phyloP scores from a whole-genome alignment of 2,888 invertebrate species.

The Apomyelois bistriatella region DNA sequence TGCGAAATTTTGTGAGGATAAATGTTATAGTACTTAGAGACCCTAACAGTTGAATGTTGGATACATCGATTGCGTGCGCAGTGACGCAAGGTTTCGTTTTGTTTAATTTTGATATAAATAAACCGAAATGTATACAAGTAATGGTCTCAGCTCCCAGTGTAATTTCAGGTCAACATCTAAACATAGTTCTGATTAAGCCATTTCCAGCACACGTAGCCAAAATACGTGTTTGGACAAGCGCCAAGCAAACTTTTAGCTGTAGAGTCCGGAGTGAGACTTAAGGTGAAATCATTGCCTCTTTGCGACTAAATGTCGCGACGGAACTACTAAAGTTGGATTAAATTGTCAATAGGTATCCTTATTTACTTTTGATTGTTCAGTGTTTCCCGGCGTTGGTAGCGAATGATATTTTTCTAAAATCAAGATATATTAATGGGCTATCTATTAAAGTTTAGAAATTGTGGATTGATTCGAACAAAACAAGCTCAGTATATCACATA shows the following conservation, averaged over 20 bases:
- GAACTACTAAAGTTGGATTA: slow-evolving; percentile 1
- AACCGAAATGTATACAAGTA: neutral
- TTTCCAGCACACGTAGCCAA: slow-evolving; percentile 6
- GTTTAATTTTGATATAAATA: too few relatives aligned
- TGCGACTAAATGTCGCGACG: slow-evolving; percentile 5
- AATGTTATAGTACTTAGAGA: too few relatives aligned
- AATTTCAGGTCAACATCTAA: neutral
- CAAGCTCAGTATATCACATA: too few relatives aligned
- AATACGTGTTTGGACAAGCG: slow-evolving; percentile 8
- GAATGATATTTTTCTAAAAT: too few relatives aligned
- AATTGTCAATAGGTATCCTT: neutral
- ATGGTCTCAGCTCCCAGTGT: neutral
- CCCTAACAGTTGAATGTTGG: too few relatives aligned
- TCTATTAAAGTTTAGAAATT: too few relatives aligned
- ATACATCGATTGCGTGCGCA: too few relatives aligned
- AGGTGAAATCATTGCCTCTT: slow-evolving; percentile 10
- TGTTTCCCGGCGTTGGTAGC: neutral
- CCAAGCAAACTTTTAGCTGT: slow-evolving; percentile 9
- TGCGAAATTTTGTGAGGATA: too few relatives aligned
- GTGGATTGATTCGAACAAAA: too few relatives aligned
- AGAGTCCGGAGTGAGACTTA: slow-evolving; percentile 9
- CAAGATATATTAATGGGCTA: too few relatives aligned
- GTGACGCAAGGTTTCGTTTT: too few relatives aligned
- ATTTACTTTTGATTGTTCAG: neutral
- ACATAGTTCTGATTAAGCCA: slow-evolving; percentile 2